Base-by-base conservation (phyloP, 2,888 invertebrate species). In the Drosophila atroscutellata region DNA sequence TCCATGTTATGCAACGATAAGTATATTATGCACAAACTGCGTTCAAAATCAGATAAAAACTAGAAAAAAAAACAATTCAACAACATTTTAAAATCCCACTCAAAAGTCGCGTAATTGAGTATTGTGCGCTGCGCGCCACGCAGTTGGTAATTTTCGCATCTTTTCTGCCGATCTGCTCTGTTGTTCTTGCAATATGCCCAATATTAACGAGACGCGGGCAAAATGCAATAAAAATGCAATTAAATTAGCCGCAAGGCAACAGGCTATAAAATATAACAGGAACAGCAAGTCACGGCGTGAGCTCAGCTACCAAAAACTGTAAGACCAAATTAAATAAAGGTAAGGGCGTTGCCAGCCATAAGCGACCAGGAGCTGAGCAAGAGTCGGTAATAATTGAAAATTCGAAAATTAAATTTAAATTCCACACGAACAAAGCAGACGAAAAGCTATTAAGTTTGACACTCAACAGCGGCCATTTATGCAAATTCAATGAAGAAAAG, bases 171-270 rank as follows among this genome's bases (percentile, higher is more conserved):
- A 30, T 34, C 30, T 58, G 20, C 42, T 69, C 64, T 63, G 36
- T 7, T 24, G 6, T 7, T 36, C 36, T n/a, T 36, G 28, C 30
- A 70, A 66, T 84, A 57, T 66, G 79, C 74, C 66, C 58, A 78
- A 67, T 66, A 72, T 72, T 63, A 77, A 62, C 69, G 66, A 56
- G 56, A 47, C 20, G 20, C 36, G 58, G 45, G 37, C 63, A 70
- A 90, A 85, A 74, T 86, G 85, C 85, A 90, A 85, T 86, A 90
- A 85, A 89, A 89, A 77, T 85, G 81, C 85, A 86, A 90, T 86
- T 90, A 89, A 90, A 90, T 86, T 90, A 90, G 87, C 87, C 81
- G 69, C 89, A 90, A 72, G 78, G 72, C 73, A 78, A 52, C 60
- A 58, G 56, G 62, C 49, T 61, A 59, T 73, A 72, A 76, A 75